Base-by-base conservation (phyloP, 2,797 vertebrate genomes). In the Phoebastria nigripes region DNA sequence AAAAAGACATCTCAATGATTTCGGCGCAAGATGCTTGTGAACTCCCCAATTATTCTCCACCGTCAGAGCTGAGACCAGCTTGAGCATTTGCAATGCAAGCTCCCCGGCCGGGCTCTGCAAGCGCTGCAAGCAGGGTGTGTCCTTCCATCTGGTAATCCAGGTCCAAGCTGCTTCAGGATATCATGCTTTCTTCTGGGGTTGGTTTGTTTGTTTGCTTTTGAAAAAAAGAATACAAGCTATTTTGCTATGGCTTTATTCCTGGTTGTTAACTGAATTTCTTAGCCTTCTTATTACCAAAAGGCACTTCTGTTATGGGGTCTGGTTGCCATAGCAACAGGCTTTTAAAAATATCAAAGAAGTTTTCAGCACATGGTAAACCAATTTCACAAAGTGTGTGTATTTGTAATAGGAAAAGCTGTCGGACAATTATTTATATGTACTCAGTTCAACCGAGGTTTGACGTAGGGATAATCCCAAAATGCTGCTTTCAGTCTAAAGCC, bases 261-360 rank as follows among this genome's bases (percentile, higher is more conserved):
- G 56, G 25, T 18, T 52, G 61, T 54, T 69, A 62, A 83, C 70
- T 21, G 63, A 61, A 83, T 91, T 93, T 86, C 87, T 85, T 62
- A 41, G 77, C 65, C 16, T 11, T 8, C 71, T 72, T 59, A 46
- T 67, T 33, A 78, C 35, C 65, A 61, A 86, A 80, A 84, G 52
- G 82, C 76, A 72, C 58, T 65, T 70, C 87, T 91, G 93, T 91
- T 87, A 89, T 35, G 58, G 92, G 94, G 93, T 81, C 87, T 1
- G 2, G 93, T 92, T 96, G 65, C 87, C 80, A 59, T 58, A 95
- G 92, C 87, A 93, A 96, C 92, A 29, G 55, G 76, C 79, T 91
- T 73, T 94, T 88, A 81, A 96, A 95, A 93, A 96, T 91, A 96
- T 37, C 91, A 63, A 84, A 84, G 85, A 90, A 59, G 90, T 74